Conservation (phyloP, 1,140 invertebrate species). For the Cydia splendana region DNA sequence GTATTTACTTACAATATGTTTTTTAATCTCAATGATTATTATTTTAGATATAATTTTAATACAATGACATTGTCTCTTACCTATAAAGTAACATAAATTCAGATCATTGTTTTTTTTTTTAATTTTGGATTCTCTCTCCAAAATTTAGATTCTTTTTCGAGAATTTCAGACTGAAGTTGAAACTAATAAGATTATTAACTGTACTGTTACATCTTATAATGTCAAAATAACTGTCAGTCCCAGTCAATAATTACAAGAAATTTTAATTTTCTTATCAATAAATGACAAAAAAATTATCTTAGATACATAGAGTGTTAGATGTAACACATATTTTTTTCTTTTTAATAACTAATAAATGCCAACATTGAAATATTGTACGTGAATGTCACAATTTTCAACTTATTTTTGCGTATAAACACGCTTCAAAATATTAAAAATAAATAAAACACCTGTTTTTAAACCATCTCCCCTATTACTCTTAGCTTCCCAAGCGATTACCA, state of each 20-base stretch:
- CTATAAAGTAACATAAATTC: neutral
- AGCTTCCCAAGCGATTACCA: neutral
- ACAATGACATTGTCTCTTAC: neutral
- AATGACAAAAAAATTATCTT: neutral
- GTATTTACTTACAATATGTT: neutral
- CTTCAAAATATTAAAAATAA: neutral
- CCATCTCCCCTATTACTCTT: neutral
- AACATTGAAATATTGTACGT: neutral
- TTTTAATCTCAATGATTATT: neutral
- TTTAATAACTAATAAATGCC: constrained; percentile 11
- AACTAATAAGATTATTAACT: no score
- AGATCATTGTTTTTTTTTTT: neutral
- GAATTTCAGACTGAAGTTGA: no score
- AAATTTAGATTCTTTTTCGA: neutral
- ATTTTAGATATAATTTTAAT: neutral
- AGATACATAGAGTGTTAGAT: neutral
- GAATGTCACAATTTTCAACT: neutral
- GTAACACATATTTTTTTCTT: neutral
- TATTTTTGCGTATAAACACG: neutral
- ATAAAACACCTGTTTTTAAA: neutral
- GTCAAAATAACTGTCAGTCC: no score
- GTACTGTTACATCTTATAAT: no score
- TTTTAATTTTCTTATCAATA: neutral
- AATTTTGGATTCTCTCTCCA: neutral
- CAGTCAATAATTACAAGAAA: no score